phyloP scores from a whole-genome alignment of 2,888 invertebrate species.

The Aphidoletes aphidimyza region DNA sequence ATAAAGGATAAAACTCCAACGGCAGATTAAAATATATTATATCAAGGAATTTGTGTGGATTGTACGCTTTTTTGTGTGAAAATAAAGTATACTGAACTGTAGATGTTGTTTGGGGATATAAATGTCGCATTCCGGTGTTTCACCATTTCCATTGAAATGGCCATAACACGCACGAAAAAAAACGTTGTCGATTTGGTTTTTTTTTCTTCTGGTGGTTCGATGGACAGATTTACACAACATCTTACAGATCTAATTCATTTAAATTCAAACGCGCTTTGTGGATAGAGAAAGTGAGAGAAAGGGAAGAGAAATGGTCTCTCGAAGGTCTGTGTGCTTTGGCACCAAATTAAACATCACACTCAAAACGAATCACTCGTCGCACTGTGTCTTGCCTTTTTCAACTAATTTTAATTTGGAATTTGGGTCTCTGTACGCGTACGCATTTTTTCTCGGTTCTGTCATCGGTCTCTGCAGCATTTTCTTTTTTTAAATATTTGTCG shows the following conservation, averaged over 20 bases:
- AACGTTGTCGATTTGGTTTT: constrained; percentile 10
- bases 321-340: background rate
- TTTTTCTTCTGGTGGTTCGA: background rate
- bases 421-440: constrained; percentile 11
- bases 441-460: background rate
- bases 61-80: background rate
- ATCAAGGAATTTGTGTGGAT: constrained; percentile 25
- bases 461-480: constrained; percentile 4
- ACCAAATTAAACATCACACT: constrained; percentile 39
- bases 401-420: constrained; percentile 49
- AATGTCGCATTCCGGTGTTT: constrained; percentile 13
- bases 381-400: constrained; percentile 4
- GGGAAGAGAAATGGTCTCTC: background rate
- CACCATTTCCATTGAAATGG: constrained; percentile 4
- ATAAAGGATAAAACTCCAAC: constrained; percentile 42
- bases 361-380: background rate
- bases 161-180: background rate
- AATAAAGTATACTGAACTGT: no score
- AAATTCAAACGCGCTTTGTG: background rate
- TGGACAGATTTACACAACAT: constrained; percentile 38
- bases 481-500: constrained; percentile 25
- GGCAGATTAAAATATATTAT: constrained; percentile 46
- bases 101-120: background rate
- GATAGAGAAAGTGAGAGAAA: background rate
- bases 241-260: constrained; percentile 51